Conservation (phyloP, 2,113 vertebrate species). For the Anhinga rufa region DNA sequence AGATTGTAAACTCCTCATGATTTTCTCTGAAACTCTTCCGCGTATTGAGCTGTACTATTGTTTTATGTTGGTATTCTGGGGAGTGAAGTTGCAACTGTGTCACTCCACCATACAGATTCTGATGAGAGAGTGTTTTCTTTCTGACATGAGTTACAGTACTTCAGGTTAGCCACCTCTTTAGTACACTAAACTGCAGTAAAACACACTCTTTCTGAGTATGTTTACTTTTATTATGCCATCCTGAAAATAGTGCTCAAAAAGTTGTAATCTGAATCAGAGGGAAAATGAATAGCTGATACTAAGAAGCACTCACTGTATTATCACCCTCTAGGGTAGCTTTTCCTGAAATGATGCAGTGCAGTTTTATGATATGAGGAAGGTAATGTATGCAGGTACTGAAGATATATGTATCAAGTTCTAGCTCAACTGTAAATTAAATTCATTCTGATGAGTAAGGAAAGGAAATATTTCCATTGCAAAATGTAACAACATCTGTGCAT, state of each 20-base stretch:
- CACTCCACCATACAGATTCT: neutral
- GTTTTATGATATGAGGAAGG: neutral
- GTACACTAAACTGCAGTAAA: neutral
- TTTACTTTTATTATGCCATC: neutral
- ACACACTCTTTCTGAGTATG: neutral
- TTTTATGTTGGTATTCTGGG: neutral
- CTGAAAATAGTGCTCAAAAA: neutral
- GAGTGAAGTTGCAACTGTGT: neutral
- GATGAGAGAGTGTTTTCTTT: neutral
- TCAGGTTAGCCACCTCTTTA: neutral
- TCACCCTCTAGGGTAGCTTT: neutral
- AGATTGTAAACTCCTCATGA: neutral
- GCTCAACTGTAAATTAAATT: conserved; percentile 25
- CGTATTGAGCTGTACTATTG: neutral
- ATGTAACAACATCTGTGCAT: neutral
- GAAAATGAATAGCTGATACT: neutral
- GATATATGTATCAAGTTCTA: neutral
- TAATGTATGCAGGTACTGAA: neutral
- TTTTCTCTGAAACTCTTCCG: neutral
- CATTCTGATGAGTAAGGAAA: neutral
- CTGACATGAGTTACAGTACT: neutral
- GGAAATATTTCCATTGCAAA: conserved; percentile 37
- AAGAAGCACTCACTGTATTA: neutral
- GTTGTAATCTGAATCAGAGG: neutral
- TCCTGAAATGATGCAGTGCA: neutral